Percentiles rank a stretch among this genome's conserved stretches.
Evolutionary conservation across 2,888 invertebrate genomes (phyloP).

Genomic region (Platycnemis pennipes): DNA sequence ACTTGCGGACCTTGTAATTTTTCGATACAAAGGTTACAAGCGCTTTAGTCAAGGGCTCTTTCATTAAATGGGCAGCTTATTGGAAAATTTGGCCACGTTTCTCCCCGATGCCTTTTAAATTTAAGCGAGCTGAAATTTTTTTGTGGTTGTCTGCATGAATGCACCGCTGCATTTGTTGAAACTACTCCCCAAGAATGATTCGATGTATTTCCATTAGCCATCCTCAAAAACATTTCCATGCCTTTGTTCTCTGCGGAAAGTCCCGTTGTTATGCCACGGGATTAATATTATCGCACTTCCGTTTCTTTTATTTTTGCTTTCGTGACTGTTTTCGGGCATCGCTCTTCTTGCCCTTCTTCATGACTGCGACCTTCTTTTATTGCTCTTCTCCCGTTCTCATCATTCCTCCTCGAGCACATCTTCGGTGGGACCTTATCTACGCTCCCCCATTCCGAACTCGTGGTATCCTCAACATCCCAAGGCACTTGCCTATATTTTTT

Average conservation of each 20-base stretch:
- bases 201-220: neutral
- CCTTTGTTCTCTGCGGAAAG: neutral
- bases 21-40: neutral
- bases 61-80: neutral
- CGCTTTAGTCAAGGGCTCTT: neutral
- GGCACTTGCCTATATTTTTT: constrained; percentile 19
- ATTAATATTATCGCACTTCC: neutral
- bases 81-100: neutral
- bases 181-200: neutral
- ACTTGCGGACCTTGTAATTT: neutral
- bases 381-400: neutral
- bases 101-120: neutral
- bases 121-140: neutral
- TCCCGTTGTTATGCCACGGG: neutral
- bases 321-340: neutral
- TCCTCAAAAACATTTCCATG: neutral
- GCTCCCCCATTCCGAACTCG: neutral
- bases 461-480: constrained; percentile 8
- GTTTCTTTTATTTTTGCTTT: neutral
- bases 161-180: neutral
- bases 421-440: neutral
- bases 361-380: neutral
- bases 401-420: neutral
- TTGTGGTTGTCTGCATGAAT: neutral
- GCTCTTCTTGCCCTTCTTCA: neutral